Evolutionary conservation across 2,888 invertebrate genomes (phyloP), one percentile per base, ranked within the genome.

Genomic region (Leucoptera coffeella): DNA sequence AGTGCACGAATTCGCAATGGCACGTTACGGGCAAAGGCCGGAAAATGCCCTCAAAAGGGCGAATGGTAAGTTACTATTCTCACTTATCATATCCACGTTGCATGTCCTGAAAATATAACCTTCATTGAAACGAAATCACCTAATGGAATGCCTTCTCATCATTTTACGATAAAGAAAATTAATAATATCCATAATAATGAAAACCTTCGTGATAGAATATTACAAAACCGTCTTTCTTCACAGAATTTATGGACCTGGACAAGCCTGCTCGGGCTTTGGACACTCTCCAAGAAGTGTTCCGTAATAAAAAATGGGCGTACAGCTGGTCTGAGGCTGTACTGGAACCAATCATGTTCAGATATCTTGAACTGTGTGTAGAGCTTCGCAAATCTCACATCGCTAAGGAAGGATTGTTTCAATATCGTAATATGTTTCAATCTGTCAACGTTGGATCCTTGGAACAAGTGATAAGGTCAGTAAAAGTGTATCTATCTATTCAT

Each of bases 331-430:
- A 97, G 56, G 93, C 95, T 31, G 89, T 94, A 10, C 80, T 99
- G 56, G 97, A 99, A 62, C 95, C 95, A n/a, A 97, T 99, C 48
- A 99, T 99, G 97, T 91, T 93, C 80, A 95, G 95, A 54, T 99
- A 99, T 50, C 69, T 99, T 64, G 93, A 93, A 53, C 77, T 99
- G 24, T 99, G 99, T 56, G 99, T 99, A 32, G 95, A 96, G 51
- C 74, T 99, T 33, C 92, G 95, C 50, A 97, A 97, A 58, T 94
- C 95, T 0, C 95, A 97, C 50, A 89, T 96, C 33, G 99, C 99
- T 25, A 99, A 99, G 52, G 99, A 99, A 59, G 99, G 99, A 9
- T 73, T 99, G 29, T 99, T 96, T 53, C 99, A 99, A 53, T 99
- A 99, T 65, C 80, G 97, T 41, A 95, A 96, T 50, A 93, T 99